Evolutionary conservation across 2,888 invertebrate genomes (phyloP), one percentile per base, ranked within the genome.

Genomic region (Drosophila ochracea): DNA sequence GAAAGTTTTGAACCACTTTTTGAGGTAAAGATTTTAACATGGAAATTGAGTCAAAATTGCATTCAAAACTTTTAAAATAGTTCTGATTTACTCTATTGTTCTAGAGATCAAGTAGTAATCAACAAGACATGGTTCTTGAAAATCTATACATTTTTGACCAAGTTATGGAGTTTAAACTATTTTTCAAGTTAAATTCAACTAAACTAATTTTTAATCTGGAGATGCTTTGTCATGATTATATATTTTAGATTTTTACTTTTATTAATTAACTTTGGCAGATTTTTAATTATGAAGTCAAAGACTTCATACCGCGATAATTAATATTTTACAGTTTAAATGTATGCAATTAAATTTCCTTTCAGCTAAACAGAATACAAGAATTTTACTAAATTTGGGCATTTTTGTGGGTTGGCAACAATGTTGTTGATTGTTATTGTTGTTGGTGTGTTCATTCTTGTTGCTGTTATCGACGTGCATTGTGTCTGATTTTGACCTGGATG

Each of bases 401-500:
- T 30, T 39, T 11, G 13, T 3, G 57, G 11, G 19, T 31, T 47
- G 72, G 52, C 74, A 74, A 55, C 66, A 69, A 67, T 66, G 57
- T 31, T 75, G 72, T 53, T 57, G 67, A 71, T 54, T 70, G 74
- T 59, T 80, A 21, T 41, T 30, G 60, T 35, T 50, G 41, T 21
- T 58, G 30, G 52, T 54, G 60, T 47, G 43, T 59, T 33, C 33
- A 57, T 61, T 66, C 62, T 60, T 64, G 53, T 67, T 71, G 54
- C 49, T 64, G 62, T 54, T 62, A 63, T 62, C 43, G 68, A 62
- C 60, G 65, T 64, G 68, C 73, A 74, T 78, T 76, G 70, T 76
- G 77, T 70, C 75, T 71, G 74, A 76, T 74, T 78, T 69, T 82
- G 78, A 82, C 82, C 90, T 88, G 88, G 88, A 84, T 72, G 73